phyloP scores from a whole-genome alignment of 2,888 invertebrate genomes.

The Eudasyphora cyanicolor region DNA sequence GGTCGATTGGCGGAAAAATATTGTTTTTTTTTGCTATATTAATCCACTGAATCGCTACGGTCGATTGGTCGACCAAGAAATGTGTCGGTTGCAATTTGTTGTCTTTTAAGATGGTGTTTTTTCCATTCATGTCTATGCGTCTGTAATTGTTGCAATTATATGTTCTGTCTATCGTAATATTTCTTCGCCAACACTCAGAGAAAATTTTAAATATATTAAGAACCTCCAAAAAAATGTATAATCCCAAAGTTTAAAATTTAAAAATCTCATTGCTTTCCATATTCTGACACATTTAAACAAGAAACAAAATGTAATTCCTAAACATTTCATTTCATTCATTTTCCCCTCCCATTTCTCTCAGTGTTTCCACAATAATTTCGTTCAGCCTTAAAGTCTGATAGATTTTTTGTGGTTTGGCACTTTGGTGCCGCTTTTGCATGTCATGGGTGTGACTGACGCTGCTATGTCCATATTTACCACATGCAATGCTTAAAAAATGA shows the following conservation, averaged over 20 bases:
- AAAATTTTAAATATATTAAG: too few species aligned
- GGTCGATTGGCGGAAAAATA: neutral
- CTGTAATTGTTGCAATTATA: slow-evolving; percentile 25
- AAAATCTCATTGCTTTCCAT: too few species aligned
- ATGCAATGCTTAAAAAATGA: slow-evolving; percentile 29
- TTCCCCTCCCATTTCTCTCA: neutral
- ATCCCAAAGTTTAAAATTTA: too few species aligned
- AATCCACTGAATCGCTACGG: neutral
- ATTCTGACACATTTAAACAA: too few species aligned
- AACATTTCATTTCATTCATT: too few species aligned
- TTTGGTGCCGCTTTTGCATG: neutral
- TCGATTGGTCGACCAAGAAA: neutral
- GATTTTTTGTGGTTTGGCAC: neutral
- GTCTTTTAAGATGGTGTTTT: neutral
- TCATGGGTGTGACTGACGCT: neutral
- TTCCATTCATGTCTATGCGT: neutral
- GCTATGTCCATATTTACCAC: neutral
- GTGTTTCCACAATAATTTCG: neutral
- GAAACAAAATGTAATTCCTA: too few species aligned
- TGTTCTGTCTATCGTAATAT: neutral
- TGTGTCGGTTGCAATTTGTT: slow-evolving; percentile 28
- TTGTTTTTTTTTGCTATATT: too few species aligned
- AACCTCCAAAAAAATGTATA: too few species aligned
- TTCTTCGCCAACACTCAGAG: neutral
- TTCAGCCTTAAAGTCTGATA: neutral